These are phyloP conservation scores for Hydrophis major DNA, from an alignment of 2,797 vertebrate genomes.

Conservation along the genomic window DNA sequence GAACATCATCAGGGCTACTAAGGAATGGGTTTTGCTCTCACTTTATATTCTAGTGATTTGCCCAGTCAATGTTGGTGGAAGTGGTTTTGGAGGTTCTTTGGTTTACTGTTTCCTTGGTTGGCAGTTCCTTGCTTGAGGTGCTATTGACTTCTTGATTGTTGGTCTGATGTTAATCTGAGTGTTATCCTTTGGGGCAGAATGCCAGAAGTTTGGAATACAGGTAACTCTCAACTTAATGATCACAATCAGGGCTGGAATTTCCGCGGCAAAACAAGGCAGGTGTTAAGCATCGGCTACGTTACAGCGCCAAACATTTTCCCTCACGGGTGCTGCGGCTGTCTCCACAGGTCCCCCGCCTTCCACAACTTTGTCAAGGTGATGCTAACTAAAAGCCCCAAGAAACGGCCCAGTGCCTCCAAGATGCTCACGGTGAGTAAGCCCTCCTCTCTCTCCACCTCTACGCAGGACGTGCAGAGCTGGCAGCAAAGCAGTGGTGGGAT, in stretches of 20 bases:
- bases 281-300: not conserved
- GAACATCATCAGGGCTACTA: not conserved
- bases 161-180: not conserved
- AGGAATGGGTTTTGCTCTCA: not conserved
- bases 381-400: constrained; percentile 87
- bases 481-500: too few relatives aligned
- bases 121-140: not conserved
- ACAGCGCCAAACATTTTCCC: not conserved
- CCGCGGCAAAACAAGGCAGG: too few relatives aligned
- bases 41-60: not conserved
- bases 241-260: not conserved
- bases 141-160: not conserved
- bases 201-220: not conserved
- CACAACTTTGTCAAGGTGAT: constrained; percentile 87
- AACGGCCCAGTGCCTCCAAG: constrained; percentile 84
- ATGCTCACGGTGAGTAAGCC: constrained; percentile 78
- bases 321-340: not conserved
- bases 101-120: not conserved
- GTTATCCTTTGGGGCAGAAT: not conserved
- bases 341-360: constrained; percentile 78
- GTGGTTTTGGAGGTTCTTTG: not conserved
- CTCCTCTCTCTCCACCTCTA: too few relatives aligned
- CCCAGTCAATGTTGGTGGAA: not conserved
- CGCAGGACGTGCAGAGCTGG: too few relatives aligned
- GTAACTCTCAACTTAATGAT: not conserved